phyloP scores from a whole-genome alignment of 2,888 invertebrate species.

The Pyrocoelia pectoralis region DNA sequence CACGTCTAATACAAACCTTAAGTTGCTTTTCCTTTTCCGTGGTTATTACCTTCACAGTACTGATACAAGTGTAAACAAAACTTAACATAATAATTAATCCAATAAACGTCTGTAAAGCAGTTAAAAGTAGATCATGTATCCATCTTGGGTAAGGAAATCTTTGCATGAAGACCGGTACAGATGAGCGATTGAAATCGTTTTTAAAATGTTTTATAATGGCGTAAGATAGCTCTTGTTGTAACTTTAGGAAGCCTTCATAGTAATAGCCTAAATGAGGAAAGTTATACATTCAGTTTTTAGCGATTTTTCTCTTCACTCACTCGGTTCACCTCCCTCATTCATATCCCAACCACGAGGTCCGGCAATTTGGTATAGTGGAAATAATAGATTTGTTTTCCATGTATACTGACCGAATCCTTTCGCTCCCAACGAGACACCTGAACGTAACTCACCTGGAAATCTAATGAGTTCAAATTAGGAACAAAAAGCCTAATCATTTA shows the following conservation, averaged over 20 bases:
- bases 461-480: constrained; percentile 36
- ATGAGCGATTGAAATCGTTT: constrained; percentile 4
- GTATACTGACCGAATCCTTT: constrained; percentile 40
- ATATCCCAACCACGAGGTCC: constrained; percentile 42
- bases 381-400: constrained; percentile 77
- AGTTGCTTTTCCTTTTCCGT: constrained; percentile 79
- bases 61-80: constrained; percentile 83
- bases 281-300: not conserved
- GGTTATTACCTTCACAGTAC: constrained; percentile 77
- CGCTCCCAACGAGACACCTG: constrained; percentile 2
- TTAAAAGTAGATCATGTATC: constrained; percentile 71
- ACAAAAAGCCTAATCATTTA: too few relatives aligned
- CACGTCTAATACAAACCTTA: constrained; percentile 68
- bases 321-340: constrained; percentile 37
- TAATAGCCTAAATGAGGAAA: constrained; percentile 63
- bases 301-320: constrained; percentile 20
- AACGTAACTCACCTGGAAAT: constrained; percentile 71
- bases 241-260: constrained; percentile 70
- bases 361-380: constrained; percentile 42
- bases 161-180: constrained; percentile 61
- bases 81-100: constrained; percentile 81
- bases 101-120: constrained; percentile 71
- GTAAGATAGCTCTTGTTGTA: constrained; percentile 65
- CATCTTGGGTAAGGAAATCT: constrained; percentile 80
- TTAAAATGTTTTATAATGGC: constrained; percentile 37